Evolutionary conservation across 2,888 invertebrate genomes (phyloP).

Genomic region (Papilio elwesi): DNA sequence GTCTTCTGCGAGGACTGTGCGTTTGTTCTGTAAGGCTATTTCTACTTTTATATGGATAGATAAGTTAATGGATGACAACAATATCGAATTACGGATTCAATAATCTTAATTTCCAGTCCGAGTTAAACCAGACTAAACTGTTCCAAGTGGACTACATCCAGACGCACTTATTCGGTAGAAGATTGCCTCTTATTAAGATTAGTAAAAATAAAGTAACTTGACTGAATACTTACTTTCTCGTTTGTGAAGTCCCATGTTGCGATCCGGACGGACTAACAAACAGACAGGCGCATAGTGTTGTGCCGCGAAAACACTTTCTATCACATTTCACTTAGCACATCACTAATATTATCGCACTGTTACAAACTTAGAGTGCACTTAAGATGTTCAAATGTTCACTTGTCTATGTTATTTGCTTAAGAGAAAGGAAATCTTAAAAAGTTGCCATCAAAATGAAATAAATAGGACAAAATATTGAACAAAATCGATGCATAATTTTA

Average conservation of each 20-base stretch:
- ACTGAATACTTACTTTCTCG: conserved; percentile 70
- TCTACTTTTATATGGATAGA: no score
- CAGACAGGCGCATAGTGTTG: conserved; percentile 49
- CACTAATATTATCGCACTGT: conserved; percentile 45
- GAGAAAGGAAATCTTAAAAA: not conserved
- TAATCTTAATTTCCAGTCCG: no score
- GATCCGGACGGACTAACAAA: conserved; percentile 48
- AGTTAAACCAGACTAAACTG: no score
- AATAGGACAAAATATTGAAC: not conserved
- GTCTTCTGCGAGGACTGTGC: no score
- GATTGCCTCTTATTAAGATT: not conserved
- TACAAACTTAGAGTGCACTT: conserved; percentile 20
- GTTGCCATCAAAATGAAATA: not conserved
- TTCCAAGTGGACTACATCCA: no score
- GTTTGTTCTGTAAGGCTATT: no score
- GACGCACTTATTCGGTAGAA: not conserved
- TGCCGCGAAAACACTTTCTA: conserved; percentile 54
- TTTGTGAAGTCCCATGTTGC: conserved; percentile 74
- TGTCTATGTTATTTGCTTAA: not conserved
- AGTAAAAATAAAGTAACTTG: not conserved
- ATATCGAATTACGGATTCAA: no score
- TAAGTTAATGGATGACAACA: no score
- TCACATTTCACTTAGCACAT: conserved; percentile 63
- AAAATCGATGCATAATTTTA: no score
- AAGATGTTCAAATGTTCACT: conserved; percentile 30